Evolutionary conservation across 2,888 invertebrate species (phyloP).

Genomic region (Thera britannica): DNA sequence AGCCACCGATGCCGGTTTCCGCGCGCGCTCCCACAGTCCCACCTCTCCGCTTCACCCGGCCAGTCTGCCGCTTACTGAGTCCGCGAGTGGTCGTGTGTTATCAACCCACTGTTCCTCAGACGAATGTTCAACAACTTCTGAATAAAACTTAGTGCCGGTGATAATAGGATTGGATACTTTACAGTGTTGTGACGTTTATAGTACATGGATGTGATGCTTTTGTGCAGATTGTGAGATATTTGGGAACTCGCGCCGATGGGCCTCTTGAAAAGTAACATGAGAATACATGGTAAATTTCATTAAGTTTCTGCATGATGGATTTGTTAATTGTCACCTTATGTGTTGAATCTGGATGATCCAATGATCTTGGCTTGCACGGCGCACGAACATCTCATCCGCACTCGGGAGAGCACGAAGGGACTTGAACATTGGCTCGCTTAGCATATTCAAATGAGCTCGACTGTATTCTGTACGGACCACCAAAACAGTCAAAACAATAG

Average conservation of each 20-base stretch:
- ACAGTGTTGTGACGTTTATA: constrained; percentile 75
- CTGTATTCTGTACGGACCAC: constrained; percentile 73
- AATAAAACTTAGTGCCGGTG: constrained; percentile 67
- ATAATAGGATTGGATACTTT: constrained; percentile 70
- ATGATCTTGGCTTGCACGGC: constrained; percentile 82
- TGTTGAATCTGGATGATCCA: constrained; percentile 66
- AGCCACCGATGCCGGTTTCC: constrained; percentile 32
- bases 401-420: constrained; percentile 49
- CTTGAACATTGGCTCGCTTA: constrained; percentile 50
- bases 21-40: constrained; percentile 39
- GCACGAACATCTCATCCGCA: constrained; percentile 62
- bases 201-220: constrained; percentile 63
- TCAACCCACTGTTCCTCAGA: constrained; percentile 39
- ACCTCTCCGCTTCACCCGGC: constrained; percentile 42
- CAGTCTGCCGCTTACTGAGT: constrained; percentile 64
- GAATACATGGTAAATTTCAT: constrained; percentile 80
- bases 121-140: constrained; percentile 63
- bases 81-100: constrained; percentile 51
- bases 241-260: constrained; percentile 75
- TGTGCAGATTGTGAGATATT: constrained; percentile 56
- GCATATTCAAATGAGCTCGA: constrained; percentile 71
- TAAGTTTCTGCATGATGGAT: constrained; percentile 73
- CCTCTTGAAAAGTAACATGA: constrained; percentile 83
- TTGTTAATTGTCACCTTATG: constrained; percentile 62
- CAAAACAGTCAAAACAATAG: constrained; percentile 79